Percentiles rank a stretch among this genome's conserved stretches.
phyloP scores from a whole-genome alignment of 2,888 invertebrate genomes.

The Thereva nobilitata region DNA sequence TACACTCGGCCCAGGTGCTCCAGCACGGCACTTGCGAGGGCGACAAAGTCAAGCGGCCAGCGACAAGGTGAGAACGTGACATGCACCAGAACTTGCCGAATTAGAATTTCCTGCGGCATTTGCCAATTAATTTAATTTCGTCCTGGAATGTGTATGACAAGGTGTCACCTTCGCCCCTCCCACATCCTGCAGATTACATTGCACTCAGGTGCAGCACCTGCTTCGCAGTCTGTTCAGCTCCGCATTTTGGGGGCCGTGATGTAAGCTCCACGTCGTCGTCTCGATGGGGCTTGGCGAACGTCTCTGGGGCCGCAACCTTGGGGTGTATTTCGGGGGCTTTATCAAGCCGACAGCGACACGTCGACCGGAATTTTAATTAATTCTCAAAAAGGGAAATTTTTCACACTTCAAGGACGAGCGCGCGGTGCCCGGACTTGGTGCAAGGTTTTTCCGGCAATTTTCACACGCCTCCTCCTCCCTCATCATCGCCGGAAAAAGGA shows the following conservation, averaged over 20 bases:
- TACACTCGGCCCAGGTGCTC: neutral
- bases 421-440: too few species aligned
- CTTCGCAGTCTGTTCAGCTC: neutral
- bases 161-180: neutral
- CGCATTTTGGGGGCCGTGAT: neutral
- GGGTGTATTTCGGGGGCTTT: too few species aligned
- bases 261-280: conserved; percentile 5
- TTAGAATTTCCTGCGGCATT: conserved; percentile 3
- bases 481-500: too few species aligned
- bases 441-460: too few species aligned
- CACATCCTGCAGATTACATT: conserved; percentile 9
- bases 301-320: too few species aligned
- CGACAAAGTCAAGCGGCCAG: conserved; percentile 24
- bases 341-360: too few species aligned
- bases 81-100: conserved; percentile 2
- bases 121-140: conserved; percentile 15
- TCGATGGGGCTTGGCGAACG: neutral
- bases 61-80: conserved; percentile 21
- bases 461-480: too few species aligned
- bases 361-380: too few species aligned
- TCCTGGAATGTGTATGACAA: neutral
- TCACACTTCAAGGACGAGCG: too few species aligned
- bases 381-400: too few species aligned
- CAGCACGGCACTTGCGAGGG: conserved; percentile 10
- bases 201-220: neutral